A percentile compares a stretch with the other conserved stretches of the same genome.
phyloP scores from a whole-genome alignment of 2,888 invertebrate genomes.

The Dyspetes luteomarginatus region DNA sequence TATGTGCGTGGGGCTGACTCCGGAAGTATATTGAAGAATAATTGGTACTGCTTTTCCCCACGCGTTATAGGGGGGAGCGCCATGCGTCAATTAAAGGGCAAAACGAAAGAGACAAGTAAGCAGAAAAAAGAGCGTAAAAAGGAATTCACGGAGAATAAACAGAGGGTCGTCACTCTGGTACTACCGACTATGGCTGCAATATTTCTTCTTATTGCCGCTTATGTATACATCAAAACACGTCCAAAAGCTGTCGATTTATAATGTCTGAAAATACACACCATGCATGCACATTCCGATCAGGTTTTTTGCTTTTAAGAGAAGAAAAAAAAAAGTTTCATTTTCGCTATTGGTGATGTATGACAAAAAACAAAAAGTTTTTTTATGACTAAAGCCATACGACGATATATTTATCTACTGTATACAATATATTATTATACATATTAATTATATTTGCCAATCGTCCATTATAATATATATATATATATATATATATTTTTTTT shows the following conservation, averaged over 20 bases:
- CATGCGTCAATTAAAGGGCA: slow-evolving; percentile 93
- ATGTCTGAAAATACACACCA: slow-evolving; percentile 35
- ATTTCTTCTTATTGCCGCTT: slow-evolving; percentile 89
- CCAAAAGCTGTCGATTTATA: slow-evolving; percentile 84
- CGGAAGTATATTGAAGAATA: too few species aligned
- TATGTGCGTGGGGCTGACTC: too few species aligned
- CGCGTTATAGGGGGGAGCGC: too few species aligned
- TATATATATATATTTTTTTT: neutral
- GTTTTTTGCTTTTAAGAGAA: slow-evolving; percentile 10
- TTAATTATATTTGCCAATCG: neutral
- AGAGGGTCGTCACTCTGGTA: slow-evolving; percentile 91
- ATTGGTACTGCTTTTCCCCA: too few species aligned
- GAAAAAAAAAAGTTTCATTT: neutral
- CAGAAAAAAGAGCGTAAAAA: slow-evolving; percentile 94
- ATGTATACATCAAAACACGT: slow-evolving; percentile 92
- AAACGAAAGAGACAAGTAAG: slow-evolving; percentile 92
- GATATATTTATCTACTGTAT: slow-evolving; percentile 53
- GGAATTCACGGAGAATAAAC: slow-evolving; percentile 92
- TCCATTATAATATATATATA: slow-evolving; percentile 4
- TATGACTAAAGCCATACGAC: neutral
- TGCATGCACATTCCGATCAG: slow-evolving; percentile 26
- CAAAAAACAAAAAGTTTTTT: slow-evolving; percentile 35
- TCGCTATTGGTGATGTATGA: slow-evolving; percentile 14
- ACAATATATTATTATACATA: slow-evolving; percentile 25
- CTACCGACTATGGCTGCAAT: slow-evolving; percentile 89